These are phyloP conservation scores for Zygaena filipendulae DNA, from an alignment of 2,888 invertebrate species.

Conservation along the genomic window DNA sequence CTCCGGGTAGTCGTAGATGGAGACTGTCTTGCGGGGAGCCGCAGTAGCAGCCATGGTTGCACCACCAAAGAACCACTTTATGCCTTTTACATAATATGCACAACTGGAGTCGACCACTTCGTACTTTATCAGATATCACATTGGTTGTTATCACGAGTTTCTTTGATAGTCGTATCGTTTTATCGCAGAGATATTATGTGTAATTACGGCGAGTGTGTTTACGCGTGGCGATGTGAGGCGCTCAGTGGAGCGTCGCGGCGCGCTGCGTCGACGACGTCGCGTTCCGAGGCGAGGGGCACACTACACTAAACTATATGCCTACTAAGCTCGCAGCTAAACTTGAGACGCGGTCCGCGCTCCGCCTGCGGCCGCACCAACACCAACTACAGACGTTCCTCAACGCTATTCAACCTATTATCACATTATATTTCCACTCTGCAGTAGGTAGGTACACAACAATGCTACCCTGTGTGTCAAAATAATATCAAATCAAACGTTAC, in stretches of 20 bases:
- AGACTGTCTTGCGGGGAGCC: slow-evolving; percentile 56
- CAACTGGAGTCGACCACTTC: slow-evolving; percentile 48
- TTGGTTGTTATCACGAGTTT: slow-evolving; percentile 47
- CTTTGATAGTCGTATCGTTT: slow-evolving; percentile 52
- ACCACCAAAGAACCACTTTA: slow-evolving; percentile 28
- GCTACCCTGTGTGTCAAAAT: too few relatives aligned
- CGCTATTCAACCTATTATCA: too few relatives aligned
- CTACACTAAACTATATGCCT: slow-evolving; percentile 32
- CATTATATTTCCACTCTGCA: too few relatives aligned
- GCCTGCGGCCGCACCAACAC: slow-evolving; percentile 11
- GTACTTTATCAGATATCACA: slow-evolving; percentile 59
- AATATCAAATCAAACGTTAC: too few relatives aligned
- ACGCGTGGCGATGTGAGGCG: slow-evolving; percentile 27
- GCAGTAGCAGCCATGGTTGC: slow-evolving; percentile 49
- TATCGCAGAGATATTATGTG: slow-evolving; percentile 30
- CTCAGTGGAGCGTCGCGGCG: slow-evolving; percentile 16
- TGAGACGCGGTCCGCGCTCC: slow-evolving; percentile 9
- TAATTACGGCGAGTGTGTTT: slow-evolving; percentile 48
- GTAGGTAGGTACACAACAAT: too few relatives aligned
- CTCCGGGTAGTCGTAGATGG: slow-evolving; percentile 79
- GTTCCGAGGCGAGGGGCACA: slow-evolving; percentile 33
- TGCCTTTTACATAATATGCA: slow-evolving; percentile 56
- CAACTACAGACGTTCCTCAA: slow-evolving; percentile 18
- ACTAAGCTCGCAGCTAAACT: slow-evolving; percentile 9
- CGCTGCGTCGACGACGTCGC: slow-evolving; percentile 35